A percentile compares a stretch with the other conserved stretches of the same genome.
Evolutionary conservation across 2,797 vertebrate genomes (phyloP).

Genomic region (Coregonus ussuriensis): DNA sequence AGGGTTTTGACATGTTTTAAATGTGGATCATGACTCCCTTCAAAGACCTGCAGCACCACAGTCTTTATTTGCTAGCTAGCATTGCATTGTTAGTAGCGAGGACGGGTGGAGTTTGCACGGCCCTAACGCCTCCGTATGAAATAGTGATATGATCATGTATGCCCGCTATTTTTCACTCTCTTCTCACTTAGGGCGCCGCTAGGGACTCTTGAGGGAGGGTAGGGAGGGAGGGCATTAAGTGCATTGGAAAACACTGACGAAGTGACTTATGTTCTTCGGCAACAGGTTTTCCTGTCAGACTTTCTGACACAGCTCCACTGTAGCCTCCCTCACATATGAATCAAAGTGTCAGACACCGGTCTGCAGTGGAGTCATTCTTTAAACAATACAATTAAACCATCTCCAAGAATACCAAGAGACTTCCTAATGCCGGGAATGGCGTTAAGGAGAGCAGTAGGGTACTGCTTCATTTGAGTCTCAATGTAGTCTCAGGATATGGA

Average conservation of each 20-base stretch:
- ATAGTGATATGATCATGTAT: constrained; percentile 56
- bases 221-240: constrained; percentile 35
- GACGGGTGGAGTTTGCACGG: constrained; percentile 20
- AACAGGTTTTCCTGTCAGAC: constrained; percentile 25
- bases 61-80: constrained; percentile 70
- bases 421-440: background rate
- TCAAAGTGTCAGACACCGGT: constrained; percentile 16
- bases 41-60: constrained; percentile 48
- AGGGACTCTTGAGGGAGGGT: background rate
- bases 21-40: constrained; percentile 71
- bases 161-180: constrained; percentile 53
- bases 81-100: constrained; percentile 60
- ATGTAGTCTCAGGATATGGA: background rate
- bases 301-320: constrained; percentile 18
- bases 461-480: background rate
- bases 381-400: background rate
- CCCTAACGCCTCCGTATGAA: constrained; percentile 44
- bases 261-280: constrained; percentile 34
- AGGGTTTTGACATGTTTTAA: constrained; percentile 70
- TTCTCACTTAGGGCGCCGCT: constrained; percentile 35
- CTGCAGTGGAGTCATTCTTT: constrained; percentile 1
- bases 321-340: constrained; percentile 21
- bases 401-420: constrained; percentile 13
- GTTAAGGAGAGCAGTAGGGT: background rate
- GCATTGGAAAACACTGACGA: constrained; percentile 46